Conservation (phyloP, 2,888 invertebrate genomes). For the Synanthedon formicaeformis region DNA sequence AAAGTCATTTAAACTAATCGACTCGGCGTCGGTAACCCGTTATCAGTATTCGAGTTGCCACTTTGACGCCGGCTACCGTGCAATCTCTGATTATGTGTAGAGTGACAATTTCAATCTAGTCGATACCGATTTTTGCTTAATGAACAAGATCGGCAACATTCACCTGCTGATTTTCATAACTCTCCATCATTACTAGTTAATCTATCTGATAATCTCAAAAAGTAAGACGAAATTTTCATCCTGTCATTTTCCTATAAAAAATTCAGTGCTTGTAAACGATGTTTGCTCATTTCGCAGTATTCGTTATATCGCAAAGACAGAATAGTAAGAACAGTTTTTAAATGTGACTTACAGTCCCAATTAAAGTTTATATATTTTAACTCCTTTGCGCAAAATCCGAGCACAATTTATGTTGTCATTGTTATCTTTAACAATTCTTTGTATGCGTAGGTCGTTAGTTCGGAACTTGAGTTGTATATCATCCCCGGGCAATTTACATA, state of each 20-base stretch:
- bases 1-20: constrained; percentile 59
- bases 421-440: constrained; percentile 34
- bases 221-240: constrained; percentile 1
- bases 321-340: neutral
- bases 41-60: constrained; percentile 12
- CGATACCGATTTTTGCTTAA: constrained; percentile 48
- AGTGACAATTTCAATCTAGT: constrained; percentile 46
- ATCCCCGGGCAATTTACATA: constrained; percentile 49
- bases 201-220: constrained; percentile 1
- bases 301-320: neutral
- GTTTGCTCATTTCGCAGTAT: neutral
- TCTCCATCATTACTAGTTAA: constrained; percentile 30
- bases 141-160: constrained; percentile 51
- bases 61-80: constrained; percentile 31
- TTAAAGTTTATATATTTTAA: neutral
- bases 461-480: constrained; percentile 31
- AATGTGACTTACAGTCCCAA: neutral
- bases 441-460: constrained; percentile 30
- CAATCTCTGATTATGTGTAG: constrained; percentile 33
- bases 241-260: neutral
- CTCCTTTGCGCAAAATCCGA: neutral
- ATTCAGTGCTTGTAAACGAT: neutral
- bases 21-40: constrained; percentile 18
- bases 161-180: constrained; percentile 45
- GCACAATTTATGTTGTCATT: constrained; percentile 21